A percentile compares a stretch with the other conserved stretches of the same genome.
Conservation (phyloP, 2,113 vertebrate species). For the Sardina pilchardus region DNA sequence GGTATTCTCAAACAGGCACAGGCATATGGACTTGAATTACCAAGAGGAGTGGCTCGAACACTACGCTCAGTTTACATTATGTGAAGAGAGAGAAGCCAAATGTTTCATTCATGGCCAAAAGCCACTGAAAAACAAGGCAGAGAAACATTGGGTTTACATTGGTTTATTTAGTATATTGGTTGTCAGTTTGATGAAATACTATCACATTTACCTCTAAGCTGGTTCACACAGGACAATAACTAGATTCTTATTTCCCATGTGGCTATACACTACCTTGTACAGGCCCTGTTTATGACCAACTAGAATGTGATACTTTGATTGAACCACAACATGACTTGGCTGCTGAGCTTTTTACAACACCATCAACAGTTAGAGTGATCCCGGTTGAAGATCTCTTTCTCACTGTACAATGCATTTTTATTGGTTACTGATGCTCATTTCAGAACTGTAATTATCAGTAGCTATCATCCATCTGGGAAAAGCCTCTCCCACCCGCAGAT, state of each 20-base stretch:
- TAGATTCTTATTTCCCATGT: not conserved
- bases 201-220: not conserved
- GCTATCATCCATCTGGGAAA: not conserved
- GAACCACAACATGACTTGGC: not conserved
- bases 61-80: not conserved
- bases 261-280: not conserved
- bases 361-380: not conserved
- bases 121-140: not conserved
- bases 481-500: not conserved
- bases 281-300: not conserved
- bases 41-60: not conserved
- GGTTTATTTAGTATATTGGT: not conserved
- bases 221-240: not conserved
- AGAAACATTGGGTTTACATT: not conserved
- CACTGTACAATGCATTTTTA: not conserved
- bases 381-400: not conserved
- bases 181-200: not conserved
- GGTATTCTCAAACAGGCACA: not conserved
- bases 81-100: not conserved
- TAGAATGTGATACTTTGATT: not conserved
- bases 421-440: not conserved
- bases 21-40: not conserved
- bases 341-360: not conserved
- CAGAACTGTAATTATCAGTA: not conserved
- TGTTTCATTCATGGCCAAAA: not conserved